Base-by-base conservation (phyloP, 1,140 invertebrate species). In the Diachasma alloeum region DNA sequence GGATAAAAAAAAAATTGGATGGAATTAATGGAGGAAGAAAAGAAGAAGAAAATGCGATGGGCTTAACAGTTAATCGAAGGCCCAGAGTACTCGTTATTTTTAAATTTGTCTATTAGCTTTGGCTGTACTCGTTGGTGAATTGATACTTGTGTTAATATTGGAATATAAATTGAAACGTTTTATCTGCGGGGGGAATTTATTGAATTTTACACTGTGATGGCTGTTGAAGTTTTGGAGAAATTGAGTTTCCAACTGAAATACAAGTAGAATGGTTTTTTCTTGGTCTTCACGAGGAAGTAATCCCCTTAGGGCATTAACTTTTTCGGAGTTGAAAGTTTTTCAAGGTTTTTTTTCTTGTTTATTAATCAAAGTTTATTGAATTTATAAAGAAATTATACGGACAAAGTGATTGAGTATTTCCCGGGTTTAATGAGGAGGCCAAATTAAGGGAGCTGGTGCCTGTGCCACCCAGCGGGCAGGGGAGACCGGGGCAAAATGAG, bases 1-100 rank as follows among this genome's bases (percentile, higher is more conserved):
- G n/a, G 66, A 15, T 15, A 22, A 66, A 68, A 36, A 72, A 72
- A 59, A 53, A 59, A 72, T 36, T 72, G 36, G 26, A 48, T 46
- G 69, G 69, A 72, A 72, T 39, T 56, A 37, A 59, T n/a, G 71
- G 36, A 53, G 31, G 36, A 31, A 37, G 22, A 66, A n/a, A n/a
- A n/a, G 6, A 66, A 3, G 36, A 68, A 68, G 17, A 66, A 66
- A 66, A 66, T 24, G 48, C 19, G n/a, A 63, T 53, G 48, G 24
- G 59, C 19, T 63, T 63, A 63, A 26, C 59, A 26, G 59, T 63
- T 63, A 63, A 63, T 63, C 22, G 59, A 63, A 26, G 17, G 19
- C 15, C 19, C 19, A 19, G 59, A 63, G 19, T 26, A 17, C 22
- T 59, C 8, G n/a, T 59, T 59, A 24, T 63, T 63, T 63, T 24